Evolutionary conservation across 2,888 invertebrate species (phyloP).

Genomic region (Furcula furcula): DNA sequence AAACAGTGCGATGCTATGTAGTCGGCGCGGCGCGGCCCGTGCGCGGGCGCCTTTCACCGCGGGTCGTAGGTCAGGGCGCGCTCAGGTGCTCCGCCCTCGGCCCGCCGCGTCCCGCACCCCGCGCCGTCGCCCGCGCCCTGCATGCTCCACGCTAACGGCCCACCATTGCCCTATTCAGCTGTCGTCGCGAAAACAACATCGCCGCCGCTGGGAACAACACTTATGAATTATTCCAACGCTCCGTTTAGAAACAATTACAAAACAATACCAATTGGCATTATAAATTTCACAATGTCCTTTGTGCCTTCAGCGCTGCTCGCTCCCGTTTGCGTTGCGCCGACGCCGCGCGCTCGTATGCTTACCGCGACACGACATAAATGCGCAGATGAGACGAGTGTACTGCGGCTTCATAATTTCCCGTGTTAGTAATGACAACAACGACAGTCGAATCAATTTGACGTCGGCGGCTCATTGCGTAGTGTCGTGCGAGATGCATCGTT

Average conservation of each 20-base stretch:
- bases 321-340: slow-evolving; percentile 32
- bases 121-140: slow-evolving; percentile 33
- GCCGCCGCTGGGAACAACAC: slow-evolving; percentile 66
- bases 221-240: slow-evolving; percentile 76
- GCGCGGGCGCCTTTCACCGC: slow-evolving; percentile 79
- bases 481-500: slow-evolving; percentile 70
- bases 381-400: slow-evolving; percentile 29
- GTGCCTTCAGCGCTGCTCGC: slow-evolving; percentile 47
- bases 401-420: slow-evolving; percentile 60
- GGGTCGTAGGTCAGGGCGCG: slow-evolving; percentile 81
- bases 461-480: slow-evolving; percentile 48
- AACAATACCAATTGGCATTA: slow-evolving; percentile 72
- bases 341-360: slow-evolving; percentile 29
- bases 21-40: slow-evolving; percentile 45
- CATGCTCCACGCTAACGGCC: slow-evolving; percentile 53
- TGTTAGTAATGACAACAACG: slow-evolving; percentile 66
- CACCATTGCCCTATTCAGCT: slow-evolving; percentile 77
- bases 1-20: slow-evolving; percentile 63
- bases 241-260: slow-evolving; percentile 74
- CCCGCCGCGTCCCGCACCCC: slow-evolving; percentile 28
- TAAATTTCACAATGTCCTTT: slow-evolving; percentile 68
- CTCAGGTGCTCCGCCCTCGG: slow-evolving; percentile 79
- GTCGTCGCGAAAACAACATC: slow-evolving; percentile 66
- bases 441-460: slow-evolving; percentile 66
- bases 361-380: no score